A percentile compares a stretch with the other conserved stretches of the same genome.
phyloP scores from a whole-genome alignment of 2,888 invertebrate species.

The Pristionchus entomophagus region DNA sequence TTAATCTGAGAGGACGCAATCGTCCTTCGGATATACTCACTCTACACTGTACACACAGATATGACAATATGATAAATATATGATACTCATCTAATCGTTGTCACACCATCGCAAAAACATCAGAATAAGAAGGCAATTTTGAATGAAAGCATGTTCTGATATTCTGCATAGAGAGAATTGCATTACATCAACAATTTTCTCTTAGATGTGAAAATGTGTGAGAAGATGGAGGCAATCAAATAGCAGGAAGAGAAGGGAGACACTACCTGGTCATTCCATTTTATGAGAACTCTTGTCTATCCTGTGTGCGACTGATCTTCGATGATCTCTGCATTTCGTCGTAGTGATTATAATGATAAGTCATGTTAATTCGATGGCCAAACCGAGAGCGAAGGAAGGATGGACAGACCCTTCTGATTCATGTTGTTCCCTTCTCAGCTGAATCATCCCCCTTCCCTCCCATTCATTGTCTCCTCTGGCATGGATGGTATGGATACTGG shows the following conservation, averaged over 20 bases:
- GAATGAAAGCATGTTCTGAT: too few relatives aligned
- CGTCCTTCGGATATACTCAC: background rate
- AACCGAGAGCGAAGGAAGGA: background rate
- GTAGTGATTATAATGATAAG: background rate
- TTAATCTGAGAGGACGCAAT: background rate
- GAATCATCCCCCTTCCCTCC: background rate
- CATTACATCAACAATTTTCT: background rate
- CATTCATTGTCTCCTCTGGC: background rate
- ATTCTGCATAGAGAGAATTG: too few relatives aligned
- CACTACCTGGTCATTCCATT: background rate
- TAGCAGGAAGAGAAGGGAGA: background rate
- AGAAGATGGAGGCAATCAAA: background rate
- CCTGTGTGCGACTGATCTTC: background rate
- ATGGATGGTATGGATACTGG: too few relatives aligned
- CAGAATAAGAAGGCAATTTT: too few relatives aligned
- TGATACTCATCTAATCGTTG: background rate
- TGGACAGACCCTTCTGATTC: background rate
- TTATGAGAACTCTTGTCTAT: background rate
- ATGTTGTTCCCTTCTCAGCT: background rate
- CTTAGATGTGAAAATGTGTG: background rate
- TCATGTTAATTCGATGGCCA: slow-evolving; percentile 24
- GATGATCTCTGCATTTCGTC: background rate
- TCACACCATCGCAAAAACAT: background rate
- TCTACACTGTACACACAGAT: slow-evolving; percentile 11
- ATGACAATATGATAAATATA: slow-evolving; percentile 41